A percentile compares a stretch with the other conserved stretches of the same genome.
phyloP scores from a whole-genome alignment of 2,888 invertebrate genomes.

The Pollenia amentaria region DNA sequence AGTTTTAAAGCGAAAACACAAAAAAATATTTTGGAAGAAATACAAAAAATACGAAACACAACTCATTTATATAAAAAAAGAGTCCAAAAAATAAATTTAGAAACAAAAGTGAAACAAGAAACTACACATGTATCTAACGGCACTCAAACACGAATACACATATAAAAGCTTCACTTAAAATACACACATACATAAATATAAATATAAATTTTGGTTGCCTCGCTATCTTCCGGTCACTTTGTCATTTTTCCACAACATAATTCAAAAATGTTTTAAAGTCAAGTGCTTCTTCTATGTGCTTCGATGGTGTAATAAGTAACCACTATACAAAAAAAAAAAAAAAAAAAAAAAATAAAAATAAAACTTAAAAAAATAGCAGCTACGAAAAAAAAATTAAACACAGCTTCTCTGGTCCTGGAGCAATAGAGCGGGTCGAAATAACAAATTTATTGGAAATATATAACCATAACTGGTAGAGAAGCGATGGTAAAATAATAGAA shows the following conservation, averaged over 20 bases:
- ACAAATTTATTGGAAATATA: constrained; percentile 47
- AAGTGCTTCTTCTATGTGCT: constrained; percentile 21
- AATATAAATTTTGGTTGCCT: constrained; percentile 20
- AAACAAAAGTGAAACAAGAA: constrained; percentile 43
- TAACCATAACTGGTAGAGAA: constrained; percentile 19
- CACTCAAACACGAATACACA: constrained; percentile 10
- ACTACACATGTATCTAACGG: constrained; percentile 5
- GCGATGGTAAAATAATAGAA: not conserved
- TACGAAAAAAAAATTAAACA: not conserved
- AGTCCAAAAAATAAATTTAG: constrained; percentile 6
- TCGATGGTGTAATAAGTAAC: constrained; percentile 6
- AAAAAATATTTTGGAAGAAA: constrained; percentile 19
- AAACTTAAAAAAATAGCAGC: not conserved
- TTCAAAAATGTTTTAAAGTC: constrained; percentile 74
- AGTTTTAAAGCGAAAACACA: constrained; percentile 5
- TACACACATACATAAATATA: not conserved
- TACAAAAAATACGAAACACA: not conserved
- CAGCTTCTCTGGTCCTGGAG: not conserved
- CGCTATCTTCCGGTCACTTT: constrained; percentile 82
- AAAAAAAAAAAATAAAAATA: not conserved
- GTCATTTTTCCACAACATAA: constrained; percentile 81
- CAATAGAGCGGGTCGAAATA: not conserved
- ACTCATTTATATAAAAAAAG: constrained; percentile 1
- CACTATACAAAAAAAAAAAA: not conserved
- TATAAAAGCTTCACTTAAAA: not conserved